Base-by-base conservation (phyloP, 2,113 vertebrate species). In the Mus pahari region DNA sequence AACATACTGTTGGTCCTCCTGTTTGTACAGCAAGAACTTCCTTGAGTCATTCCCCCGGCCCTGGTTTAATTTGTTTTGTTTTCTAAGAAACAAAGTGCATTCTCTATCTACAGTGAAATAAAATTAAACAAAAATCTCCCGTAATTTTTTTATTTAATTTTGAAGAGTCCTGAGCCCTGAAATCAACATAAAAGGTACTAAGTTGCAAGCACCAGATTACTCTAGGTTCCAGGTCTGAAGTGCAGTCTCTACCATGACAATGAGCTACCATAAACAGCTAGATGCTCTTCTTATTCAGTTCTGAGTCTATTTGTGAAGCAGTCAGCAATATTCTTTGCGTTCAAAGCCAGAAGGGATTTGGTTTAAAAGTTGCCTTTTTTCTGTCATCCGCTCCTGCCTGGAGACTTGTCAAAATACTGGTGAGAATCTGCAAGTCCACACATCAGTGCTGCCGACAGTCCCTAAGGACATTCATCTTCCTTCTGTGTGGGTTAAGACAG, bases 61-160 rank as follows among this genome's bases (percentile, higher is more conserved):
- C 31, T 70, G 11, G 36, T 53, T 14, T 83, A 83, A 17, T 39
- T 86, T 48, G 45, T 50, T 70, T 86, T 31, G 12, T 79, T 70
- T 86, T 50, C 91, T 28, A 96, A 77, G 90, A 87, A 83, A 11
- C 5, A 39, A 62, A 78, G 62, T 9, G 68, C 0, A 31, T 74
- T 96, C 50, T 97, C 45, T 48, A 48, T 58, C 90, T 86, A 17
- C 13, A 60, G 4, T 48, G 9, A 26, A 53, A 6, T 53, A 90
- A 95, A 86, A 86, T 78, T 81, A 79, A 93, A 93, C 8, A 3
- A 20, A 93, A 86, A 71, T 8, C 42, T 66, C 22, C 16, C 66
- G n/a, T 93, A 39, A 79, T 39, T 73, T 64, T 95, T 83, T 55
- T 24, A 86, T 90, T 90, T 93, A 53, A 88, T 42, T 55, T 71